Evolutionary conservation across 2,888 invertebrate species (phyloP), one percentile per base, ranked within the genome.

Genomic region (Drosophila planitibia): DNA sequence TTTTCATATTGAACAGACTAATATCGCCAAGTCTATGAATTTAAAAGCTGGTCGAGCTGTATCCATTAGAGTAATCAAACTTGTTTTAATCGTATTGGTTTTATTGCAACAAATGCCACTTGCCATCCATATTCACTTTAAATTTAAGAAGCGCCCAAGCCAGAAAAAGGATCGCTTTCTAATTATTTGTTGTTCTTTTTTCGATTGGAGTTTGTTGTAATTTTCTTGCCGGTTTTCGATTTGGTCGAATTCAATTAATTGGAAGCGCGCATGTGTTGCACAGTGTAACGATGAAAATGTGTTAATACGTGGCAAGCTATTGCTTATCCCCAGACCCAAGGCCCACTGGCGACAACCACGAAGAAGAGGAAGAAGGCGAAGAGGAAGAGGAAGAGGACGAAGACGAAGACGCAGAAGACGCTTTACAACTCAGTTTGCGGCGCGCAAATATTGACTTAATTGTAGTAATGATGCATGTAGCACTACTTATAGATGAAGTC

Each of bases 381-480:
- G 10, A 4, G 0, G 10, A 1, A 5, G 22, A 6, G 0, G 39
- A 44, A 44, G 22, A 1, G 7, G 47, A 25, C 16, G 44, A 52
- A 51, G 61, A 52, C 54, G 72, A 52, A 62, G 71, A 79, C 41
- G 68, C 47, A 61, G 70, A 78, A 53, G 79, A 72, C 37, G 57
- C 66, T 74, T 82, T 71, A 79, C 82, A 82, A 79, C 82, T 81
- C 67, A 60, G 81, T 81, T 81, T 73, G 74, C 55, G 39, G 70
- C 57, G 73, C 58, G 69, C 79, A 82, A 83, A 81, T 79, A 76
- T 82, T 85, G 78, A 79, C 71, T 76, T 71, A 72, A 76, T 76
- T 83, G 81, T 77, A 69, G 75, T 82, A 79, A 76, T 75, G 74
- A 76, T 81, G 79, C 79, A 82, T 82, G 82, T 76, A 61, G 76